Evolutionary conservation across 2,888 invertebrate genomes (phyloP).

Genomic region (Cryptophagus acutangulus): DNA sequence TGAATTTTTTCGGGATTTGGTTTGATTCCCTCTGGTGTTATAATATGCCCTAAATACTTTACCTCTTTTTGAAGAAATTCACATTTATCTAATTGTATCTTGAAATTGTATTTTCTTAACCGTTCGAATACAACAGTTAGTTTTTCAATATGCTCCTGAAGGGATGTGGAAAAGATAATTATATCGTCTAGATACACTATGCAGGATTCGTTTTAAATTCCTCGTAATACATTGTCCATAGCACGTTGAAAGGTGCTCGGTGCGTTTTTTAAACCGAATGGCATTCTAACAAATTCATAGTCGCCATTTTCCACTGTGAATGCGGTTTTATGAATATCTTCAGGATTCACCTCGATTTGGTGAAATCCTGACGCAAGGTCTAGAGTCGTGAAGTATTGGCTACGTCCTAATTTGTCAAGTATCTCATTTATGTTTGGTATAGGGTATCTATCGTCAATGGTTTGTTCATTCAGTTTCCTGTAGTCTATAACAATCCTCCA

Average conservation of each 20-base stretch:
- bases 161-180: constrained; percentile 19
- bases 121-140: constrained; percentile 24
- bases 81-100: no score
- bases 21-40: constrained; percentile 30
- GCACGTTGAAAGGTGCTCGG: constrained; percentile 19
- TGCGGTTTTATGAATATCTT: no score
- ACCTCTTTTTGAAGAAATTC: constrained; percentile 26
- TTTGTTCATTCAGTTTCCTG: no score
- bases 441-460: no score
- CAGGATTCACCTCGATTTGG: no score
- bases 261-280: no score
- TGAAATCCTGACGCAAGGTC: no score
- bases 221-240: constrained; percentile 15
- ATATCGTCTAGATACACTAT: constrained; percentile 35
- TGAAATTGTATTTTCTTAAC: constrained; percentile 23
- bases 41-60: constrained; percentile 34
- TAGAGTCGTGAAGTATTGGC: no score
- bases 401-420: no score
- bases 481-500: no score
- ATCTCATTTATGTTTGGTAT: no score
- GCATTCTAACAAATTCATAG: constrained; percentile 21
- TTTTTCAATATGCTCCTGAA: constrained; percentile 26
- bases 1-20: constrained; percentile 4
- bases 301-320: constrained; percentile 23
- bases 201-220: constrained; percentile 16